Percentiles rank a stretch among this genome's conserved stretches.
These are phyloP conservation scores for Batillaria attramentaria DNA, from an alignment of 1,140 invertebrate genomes.

Conservation along the genomic window DNA sequence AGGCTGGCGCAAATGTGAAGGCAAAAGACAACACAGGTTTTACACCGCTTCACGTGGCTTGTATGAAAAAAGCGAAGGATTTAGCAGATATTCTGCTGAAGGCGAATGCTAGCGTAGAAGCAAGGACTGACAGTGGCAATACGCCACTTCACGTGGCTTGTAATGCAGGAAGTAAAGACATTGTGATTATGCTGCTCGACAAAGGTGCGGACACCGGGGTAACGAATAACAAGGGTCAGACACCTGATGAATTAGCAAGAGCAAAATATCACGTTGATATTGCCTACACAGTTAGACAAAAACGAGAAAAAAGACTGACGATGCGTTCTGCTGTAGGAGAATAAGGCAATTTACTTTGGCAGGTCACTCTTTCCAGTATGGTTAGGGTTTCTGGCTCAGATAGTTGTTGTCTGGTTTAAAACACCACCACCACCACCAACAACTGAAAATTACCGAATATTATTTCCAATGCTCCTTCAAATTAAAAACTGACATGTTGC, in stretches of 20 bases:
- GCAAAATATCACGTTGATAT: not conserved
- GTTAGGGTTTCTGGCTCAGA: no score
- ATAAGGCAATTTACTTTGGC: no score
- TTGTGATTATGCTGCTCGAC: not conserved
- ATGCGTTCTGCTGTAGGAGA: no score
- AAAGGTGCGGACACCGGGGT: not conserved
- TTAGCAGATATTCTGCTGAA: not conserved
- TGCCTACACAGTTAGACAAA: not conserved
- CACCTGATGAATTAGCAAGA: not conserved
- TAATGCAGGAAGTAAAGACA: not conserved
- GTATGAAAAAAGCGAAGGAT: not conserved
- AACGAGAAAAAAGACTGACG: not conserved
- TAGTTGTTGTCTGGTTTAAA: no score
- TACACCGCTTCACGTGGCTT: not conserved
- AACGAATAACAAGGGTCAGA: not conserved
- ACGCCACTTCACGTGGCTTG: not conserved
- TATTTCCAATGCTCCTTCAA: no score
- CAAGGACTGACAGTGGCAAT: not conserved
- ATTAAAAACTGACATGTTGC: no score
- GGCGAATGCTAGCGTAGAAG: not conserved
- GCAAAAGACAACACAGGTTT: not conserved
- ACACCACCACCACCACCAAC: no score
- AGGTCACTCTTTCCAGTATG: no score
- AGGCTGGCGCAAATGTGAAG: not conserved
- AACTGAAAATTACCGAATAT: no score